Base-by-base conservation (phyloP, 2,888 invertebrate genomes). In the Nomada hirtipes region DNA sequence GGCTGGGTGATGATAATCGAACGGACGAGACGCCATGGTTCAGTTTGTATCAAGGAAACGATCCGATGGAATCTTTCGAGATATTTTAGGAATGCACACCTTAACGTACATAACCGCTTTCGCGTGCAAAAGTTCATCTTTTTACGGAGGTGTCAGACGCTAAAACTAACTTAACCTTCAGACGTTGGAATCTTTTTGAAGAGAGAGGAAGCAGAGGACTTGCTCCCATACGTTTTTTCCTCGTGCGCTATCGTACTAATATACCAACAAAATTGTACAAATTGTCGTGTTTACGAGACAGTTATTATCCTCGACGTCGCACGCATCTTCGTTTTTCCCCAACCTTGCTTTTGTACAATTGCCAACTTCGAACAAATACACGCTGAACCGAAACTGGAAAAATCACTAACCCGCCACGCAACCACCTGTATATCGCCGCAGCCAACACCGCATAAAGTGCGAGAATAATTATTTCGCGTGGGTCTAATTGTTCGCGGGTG, bases 1-100 rank as follows among this genome's bases (percentile, higher is more conserved):
- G 70, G 64, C 50, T 70, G 50, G 57, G 59, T 20, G 86, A 84
- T 86, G 85, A 90, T 89, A 89, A 89, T 91, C 90, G 89, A 47
- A 86, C 80, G 86, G 86, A 88, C 88, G 87, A 88, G 87, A 88
- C 86, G 87, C 88, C 84, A 76, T 57, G 72, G 67, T 50, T 44
- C 47, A 76, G 61, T 61, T 68, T 15, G 18, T 42, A 36, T 55
- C 10, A 23, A 36, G 18, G 4, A 18, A 55, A 13, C 20, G 36
- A 15, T 4, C 15, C 13, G 15, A 4, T 15, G 10, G 9, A 42
- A 23, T 4, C 9, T 67, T 4, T 15, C 36, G 53, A 4, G 7
- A 10, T 7, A 23, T 53, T 42, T 9, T 13, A n/a, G n/a, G 53
- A 53, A 53, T 57, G 11, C 11, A 57, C 13, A 55, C 3, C 20